Conservation (phyloP, 2,113 vertebrate species). For the Colaptes auratus region DNA sequence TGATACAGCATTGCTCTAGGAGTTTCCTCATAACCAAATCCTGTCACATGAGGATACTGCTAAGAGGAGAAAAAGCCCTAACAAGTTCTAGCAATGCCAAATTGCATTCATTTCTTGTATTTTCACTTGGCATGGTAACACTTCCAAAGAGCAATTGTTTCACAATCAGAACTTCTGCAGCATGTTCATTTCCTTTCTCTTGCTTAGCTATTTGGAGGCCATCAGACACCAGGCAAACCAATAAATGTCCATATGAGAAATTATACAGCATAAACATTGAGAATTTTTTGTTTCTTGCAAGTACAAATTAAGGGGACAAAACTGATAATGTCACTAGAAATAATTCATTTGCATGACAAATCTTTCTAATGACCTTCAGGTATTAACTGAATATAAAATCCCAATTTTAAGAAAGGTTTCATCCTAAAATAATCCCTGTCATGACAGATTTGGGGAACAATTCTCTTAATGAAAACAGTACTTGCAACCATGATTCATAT, state of each 20-base stretch:
- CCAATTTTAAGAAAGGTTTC: background rate
- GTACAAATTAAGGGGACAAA: background rate
- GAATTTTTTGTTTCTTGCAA: background rate
- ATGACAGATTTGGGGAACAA: background rate
- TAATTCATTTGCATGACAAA: background rate
- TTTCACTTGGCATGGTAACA: constrained; percentile 68
- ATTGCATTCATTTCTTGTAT: constrained; percentile 64
- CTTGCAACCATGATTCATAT: background rate
- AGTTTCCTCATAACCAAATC: constrained; percentile 65
- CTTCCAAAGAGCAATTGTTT: constrained; percentile 63
- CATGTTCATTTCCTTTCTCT: constrained; percentile 47
- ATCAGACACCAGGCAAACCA: constrained; percentile 24
- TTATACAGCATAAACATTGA: background rate
- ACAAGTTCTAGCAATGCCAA: constrained; percentile 59
- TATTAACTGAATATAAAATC: background rate
- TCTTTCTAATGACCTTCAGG: background rate
- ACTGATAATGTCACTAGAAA: background rate
- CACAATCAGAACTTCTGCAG: constrained; percentile 66
- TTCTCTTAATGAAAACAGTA: background rate
- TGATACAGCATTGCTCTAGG: constrained; percentile 49
- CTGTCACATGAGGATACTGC: constrained; percentile 64
- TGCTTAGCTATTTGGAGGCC: constrained; percentile 51
- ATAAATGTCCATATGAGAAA: constrained; percentile 8
- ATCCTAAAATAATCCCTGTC: background rate
- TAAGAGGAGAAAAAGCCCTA: constrained; percentile 56